Percentiles rank a stretch among this genome's conserved stretches.
These are phyloP conservation scores for Formica exsecta DNA, from an alignment of 1,140 invertebrate species.

Conservation along the genomic window DNA sequence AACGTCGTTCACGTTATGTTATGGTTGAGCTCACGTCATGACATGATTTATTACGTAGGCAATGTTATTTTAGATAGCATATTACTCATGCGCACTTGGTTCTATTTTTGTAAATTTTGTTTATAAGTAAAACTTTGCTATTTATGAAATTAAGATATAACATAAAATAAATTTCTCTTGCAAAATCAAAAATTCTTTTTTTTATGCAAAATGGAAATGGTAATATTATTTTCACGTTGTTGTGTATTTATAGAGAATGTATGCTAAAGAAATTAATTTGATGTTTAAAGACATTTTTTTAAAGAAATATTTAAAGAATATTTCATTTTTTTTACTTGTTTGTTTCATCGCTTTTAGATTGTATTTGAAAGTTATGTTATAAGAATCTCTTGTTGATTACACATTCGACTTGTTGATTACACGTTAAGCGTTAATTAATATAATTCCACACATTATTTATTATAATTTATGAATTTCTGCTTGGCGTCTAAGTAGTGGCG, in stretches of 20 bases:
- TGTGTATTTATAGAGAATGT: background rate
- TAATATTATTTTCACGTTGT: conserved; percentile 6
- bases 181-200: background rate
- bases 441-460: background rate
- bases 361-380: no score
- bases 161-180: background rate
- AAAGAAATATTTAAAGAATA: background rate
- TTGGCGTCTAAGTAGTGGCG: conserved; percentile 5
- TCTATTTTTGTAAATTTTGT: conserved; percentile 11
- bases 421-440: conserved; percentile 18
- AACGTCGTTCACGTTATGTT: background rate
- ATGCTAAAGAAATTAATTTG: conserved; percentile 15
- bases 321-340: no score
- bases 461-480: conserved; percentile 49
- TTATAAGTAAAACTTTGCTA: conserved; percentile 2
- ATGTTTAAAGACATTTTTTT: background rate
- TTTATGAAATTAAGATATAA: background rate
- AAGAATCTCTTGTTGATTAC: no score
- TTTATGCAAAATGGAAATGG: background rate
- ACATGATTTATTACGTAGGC: conserved; percentile 13
- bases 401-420: background rate
- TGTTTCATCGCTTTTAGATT: no score
- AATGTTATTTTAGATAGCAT: conserved; percentile 15
- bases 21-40: background rate
- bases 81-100: background rate